Evolutionary conservation across 1,140 invertebrate genomes (phyloP).

Genomic region (Planococcus citri): DNA sequence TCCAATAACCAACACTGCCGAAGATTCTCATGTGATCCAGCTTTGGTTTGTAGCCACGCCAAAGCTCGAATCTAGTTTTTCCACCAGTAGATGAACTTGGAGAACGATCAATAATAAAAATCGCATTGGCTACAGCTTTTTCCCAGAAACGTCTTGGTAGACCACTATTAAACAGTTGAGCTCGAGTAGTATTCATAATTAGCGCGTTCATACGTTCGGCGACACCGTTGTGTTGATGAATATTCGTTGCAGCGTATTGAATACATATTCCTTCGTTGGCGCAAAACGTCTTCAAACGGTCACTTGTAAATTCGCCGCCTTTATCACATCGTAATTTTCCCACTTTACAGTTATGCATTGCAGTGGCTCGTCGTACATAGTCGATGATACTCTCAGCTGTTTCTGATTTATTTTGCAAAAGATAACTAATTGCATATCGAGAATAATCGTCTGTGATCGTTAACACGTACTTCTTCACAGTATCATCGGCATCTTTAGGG

Average conservation of each 20-base stretch:
- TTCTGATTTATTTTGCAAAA: neutral
- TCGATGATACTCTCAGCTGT: neutral
- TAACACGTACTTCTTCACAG: neutral
- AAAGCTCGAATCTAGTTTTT: slow-evolving; percentile 26
- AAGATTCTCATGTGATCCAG: slow-evolving; percentile 30
- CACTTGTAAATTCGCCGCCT: slow-evolving; percentile 26
- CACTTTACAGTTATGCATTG: slow-evolving; percentile 19
- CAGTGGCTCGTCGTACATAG: neutral
- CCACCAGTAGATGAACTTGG: neutral
- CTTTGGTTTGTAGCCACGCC: slow-evolving; percentile 24
- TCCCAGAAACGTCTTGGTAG: neutral
- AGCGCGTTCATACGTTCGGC: slow-evolving; percentile 29
- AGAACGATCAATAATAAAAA: neutral
- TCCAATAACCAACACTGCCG: slow-evolving; percentile 24
- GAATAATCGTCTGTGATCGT: neutral
- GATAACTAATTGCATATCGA: neutral
- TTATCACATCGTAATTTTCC: slow-evolving; percentile 25
- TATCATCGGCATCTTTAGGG: neutral
- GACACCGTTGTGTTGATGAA: slow-evolving; percentile 33
- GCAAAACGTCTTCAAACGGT: slow-evolving; percentile 20
- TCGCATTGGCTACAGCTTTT: neutral
- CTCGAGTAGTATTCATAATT: neutral
- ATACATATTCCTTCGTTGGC: slow-evolving; percentile 30
- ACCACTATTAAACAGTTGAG: neutral
- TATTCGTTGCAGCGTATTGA: slow-evolving; percentile 30